Base-by-base conservation (phyloP, 2,113 vertebrate species). In the Ahaetulla prasina region DNA sequence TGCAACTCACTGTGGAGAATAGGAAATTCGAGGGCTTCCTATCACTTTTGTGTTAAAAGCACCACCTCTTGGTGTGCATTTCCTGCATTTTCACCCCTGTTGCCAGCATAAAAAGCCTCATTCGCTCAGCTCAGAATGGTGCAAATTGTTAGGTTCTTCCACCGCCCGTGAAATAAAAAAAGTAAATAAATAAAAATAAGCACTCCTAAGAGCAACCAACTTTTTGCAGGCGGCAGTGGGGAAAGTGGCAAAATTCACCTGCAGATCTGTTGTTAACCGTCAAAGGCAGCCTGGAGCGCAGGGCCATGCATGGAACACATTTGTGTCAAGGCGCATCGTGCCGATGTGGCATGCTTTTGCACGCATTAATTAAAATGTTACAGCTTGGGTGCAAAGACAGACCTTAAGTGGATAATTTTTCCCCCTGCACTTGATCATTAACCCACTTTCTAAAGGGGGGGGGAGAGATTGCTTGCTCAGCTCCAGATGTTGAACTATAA, bases 321-420 rank as follows among this genome's bases (percentile, higher is more conserved):
- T 57, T 35, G 84, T 84, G 89, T 92, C 50, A 25, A 55, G 22
- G 9, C 18, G 22, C 57, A 54, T 39, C 60, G 47, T 16, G 52
- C 23, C 35, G 30, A 89, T 85, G 68, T 49, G 39, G 55, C 53
- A 50, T 39, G 68, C 52, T 92, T 89, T 89, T n/a, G 45, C 74
- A 63, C n/a, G 43, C 85, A 30, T 55, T 53, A 92, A 92, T 92
- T 84, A 89, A 89, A 84, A 84, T 54, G 50, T 90, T 52, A 54
- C 53, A 47, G 14, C 22, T 39, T 50, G 80, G 54, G 53, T 39
- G n/a, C 80, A 86, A 60, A 92, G 80, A 52, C 45, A 90, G 47
- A 86, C 14, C 80, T 14, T 30, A 80, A 16, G 50, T 80, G 74
- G 23, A 85, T 92, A 63, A 89, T 57, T 6, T n/a, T 68, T 6